Conservation (phyloP, 1,140 invertebrate genomes). For the Caenorhabditis tropicalis region DNA sequence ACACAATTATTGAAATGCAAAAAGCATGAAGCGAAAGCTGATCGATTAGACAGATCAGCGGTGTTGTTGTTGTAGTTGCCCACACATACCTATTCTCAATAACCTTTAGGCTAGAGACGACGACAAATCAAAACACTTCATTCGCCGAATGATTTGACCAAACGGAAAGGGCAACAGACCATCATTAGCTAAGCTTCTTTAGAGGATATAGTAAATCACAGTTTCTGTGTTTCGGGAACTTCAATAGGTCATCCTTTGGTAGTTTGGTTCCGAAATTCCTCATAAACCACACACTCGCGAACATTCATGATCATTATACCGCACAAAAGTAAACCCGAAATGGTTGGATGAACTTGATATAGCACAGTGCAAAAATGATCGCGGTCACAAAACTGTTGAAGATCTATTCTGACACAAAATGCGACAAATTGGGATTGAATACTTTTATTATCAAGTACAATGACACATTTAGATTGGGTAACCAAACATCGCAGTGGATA, state of each 20-base stretch:
- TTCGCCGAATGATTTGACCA: background rate
- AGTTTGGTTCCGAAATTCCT: background rate
- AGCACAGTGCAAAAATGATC: background rate
- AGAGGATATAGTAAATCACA: background rate
- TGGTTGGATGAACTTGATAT: background rate
- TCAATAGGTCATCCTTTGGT: background rate
- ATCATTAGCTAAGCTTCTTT: too few relatives aligned
- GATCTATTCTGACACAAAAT: conserved; percentile 16
- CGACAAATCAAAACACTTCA: background rate
- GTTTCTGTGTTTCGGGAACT: background rate
- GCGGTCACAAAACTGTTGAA: conserved; percentile 18
- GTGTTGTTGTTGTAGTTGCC: too few relatives aligned
- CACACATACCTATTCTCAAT: background rate
- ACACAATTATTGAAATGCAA: too few relatives aligned
- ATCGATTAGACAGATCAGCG: too few relatives aligned
- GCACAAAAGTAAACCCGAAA: background rate
- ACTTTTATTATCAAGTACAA: background rate
- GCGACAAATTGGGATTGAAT: background rate
- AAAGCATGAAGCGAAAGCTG: too few relatives aligned
- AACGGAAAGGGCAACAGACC: background rate
- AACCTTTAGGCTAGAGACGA: background rate
- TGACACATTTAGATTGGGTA: background rate
- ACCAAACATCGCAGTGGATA: background rate
- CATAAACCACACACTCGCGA: background rate
- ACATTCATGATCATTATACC: background rate